Conservation (phyloP, 2,113 vertebrate genomes). For the Connochaetes taurinus region DNA sequence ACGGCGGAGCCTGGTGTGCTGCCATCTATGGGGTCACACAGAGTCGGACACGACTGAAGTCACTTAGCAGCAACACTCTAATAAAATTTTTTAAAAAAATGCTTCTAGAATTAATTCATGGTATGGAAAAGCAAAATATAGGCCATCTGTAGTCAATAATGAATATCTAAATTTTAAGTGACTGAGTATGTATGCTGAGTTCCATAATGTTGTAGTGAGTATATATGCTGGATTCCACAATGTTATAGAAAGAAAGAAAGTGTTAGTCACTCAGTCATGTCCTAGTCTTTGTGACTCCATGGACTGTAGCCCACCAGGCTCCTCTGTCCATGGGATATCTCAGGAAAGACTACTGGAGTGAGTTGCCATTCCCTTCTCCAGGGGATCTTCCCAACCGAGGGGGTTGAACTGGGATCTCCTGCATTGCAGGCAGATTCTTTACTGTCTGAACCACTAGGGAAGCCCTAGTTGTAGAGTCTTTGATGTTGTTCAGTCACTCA, state of each 20-base stretch:
- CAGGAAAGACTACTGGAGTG: neutral
- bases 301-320: neutral
- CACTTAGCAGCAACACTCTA: neutral
- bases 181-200: neutral
- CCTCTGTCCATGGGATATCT: neutral
- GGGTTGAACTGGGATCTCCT: rapidly evolving
- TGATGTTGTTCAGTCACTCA: neutral
- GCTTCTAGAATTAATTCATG: neutral
- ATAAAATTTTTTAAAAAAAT: neutral
- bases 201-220: neutral
- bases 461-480: neutral
- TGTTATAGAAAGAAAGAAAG: neutral
- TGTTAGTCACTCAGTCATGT: neutral
- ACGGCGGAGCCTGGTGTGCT: no score
- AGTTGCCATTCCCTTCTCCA: neutral
- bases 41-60: no score
- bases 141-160: neutral
- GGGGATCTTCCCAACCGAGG: neutral
- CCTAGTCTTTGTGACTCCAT: neutral
- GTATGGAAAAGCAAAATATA: neutral
- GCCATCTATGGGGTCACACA: no score
- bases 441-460: neutral
- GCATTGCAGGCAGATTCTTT: neutral
- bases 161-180: neutral
- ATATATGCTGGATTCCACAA: neutral